Conservation (phyloP, 2,113 vertebrate species). For the Elanoides forficatus region DNA sequence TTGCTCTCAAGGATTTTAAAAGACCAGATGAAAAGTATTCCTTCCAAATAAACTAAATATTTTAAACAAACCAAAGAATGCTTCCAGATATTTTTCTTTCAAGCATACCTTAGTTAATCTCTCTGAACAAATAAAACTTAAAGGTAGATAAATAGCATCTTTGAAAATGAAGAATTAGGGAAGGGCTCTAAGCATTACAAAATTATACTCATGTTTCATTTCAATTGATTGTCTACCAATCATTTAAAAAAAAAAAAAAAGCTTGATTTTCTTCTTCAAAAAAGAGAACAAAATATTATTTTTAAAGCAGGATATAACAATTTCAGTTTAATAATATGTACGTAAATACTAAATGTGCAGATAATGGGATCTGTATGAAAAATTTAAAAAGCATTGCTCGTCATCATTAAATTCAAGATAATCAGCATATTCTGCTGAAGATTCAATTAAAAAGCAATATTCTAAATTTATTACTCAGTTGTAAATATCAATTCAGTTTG, state of each 20-base stretch:
- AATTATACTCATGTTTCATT: background rate
- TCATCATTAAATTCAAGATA: background rate
- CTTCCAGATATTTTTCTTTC: background rate
- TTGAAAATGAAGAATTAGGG: background rate
- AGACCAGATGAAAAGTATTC: background rate
- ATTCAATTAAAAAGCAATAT: conserved; percentile 24
- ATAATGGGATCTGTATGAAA: background rate
- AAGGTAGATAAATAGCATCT: background rate
- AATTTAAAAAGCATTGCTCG: background rate
- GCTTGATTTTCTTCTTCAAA: background rate
- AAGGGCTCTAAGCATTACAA: background rate
- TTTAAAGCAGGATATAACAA: background rate
- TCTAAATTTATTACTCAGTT: background rate
- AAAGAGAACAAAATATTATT: background rate
- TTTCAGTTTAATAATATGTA: background rate
- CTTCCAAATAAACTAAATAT: background rate
- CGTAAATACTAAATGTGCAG: background rate
- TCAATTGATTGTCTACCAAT: background rate
- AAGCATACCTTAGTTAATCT: background rate
- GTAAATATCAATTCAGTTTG: background rate
- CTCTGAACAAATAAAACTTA: background rate
- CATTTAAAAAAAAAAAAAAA: background rate
- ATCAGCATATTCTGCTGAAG: background rate
- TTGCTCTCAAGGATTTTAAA: background rate
- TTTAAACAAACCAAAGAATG: background rate